Evolutionary conservation across 2,797 vertebrate genomes (phyloP).

Genomic region (Diplodus puntazzo): DNA sequence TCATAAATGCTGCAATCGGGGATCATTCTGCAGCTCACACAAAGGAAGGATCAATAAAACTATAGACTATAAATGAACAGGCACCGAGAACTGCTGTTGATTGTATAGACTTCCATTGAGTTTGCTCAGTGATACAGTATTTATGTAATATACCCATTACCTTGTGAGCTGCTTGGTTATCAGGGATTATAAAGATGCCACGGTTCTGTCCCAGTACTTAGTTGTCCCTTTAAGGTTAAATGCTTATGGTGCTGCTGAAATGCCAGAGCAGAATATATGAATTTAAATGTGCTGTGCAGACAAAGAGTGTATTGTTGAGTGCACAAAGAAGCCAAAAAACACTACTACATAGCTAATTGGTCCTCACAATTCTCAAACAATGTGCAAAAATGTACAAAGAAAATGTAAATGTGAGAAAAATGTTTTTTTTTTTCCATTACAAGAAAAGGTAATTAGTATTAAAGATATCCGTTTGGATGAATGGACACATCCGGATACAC

Average conservation of each 20-base stretch:
- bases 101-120: constrained; percentile 34
- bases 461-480: background rate
- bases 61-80: constrained; percentile 33
- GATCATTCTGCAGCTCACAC: constrained; percentile 46
- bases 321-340: constrained; percentile 6
- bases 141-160: constrained; percentile 18
- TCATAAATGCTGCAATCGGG: constrained; percentile 32
- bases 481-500: background rate
- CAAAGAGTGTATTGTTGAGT: background rate
- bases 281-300: constrained; percentile 32
- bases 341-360: background rate
- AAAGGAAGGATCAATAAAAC: constrained; percentile 57
- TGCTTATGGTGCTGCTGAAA: background rate
- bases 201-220: background rate
- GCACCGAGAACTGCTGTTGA: constrained; percentile 24
- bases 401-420: background rate
- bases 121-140: constrained; percentile 22
- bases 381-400: background rate
- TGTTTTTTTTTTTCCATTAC: background rate
- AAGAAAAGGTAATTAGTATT: background rate
- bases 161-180: constrained; percentile 26
- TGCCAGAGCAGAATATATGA: constrained; percentile 28
- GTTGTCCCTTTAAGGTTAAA: background rate
- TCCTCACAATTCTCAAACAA: background rate
- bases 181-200: constrained; percentile 2